These are phyloP conservation scores for Drosophila burlai DNA, from an alignment of 1,140 invertebrate genomes.

Conservation along the genomic window DNA sequence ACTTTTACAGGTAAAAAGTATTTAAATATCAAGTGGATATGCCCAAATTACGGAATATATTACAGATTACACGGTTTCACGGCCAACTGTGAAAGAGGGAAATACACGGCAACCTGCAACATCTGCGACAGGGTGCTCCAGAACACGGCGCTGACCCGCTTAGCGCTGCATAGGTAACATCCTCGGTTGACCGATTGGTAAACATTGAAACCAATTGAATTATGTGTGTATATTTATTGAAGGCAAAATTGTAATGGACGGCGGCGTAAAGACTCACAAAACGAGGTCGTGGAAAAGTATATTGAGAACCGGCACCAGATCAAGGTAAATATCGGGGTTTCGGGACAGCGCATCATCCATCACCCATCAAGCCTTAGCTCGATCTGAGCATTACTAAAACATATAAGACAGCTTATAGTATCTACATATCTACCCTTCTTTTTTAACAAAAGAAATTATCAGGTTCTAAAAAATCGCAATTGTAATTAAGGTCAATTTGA, in stretches of 20 bases:
- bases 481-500: no score
- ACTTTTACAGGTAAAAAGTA: constrained; percentile 37
- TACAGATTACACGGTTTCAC: constrained; percentile 34
- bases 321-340: constrained; percentile 11
- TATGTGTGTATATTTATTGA: neutral
- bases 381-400: no score
- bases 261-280: neutral
- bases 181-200: neutral
- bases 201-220: neutral
- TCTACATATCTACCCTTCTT: no score
- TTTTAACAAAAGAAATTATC: no score
- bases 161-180: constrained; percentile 46
- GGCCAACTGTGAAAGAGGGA: constrained; percentile 19
- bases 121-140: constrained; percentile 32
- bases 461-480: no score
- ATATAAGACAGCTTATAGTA: no score
- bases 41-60: neutral
- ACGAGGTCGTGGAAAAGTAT: no score
- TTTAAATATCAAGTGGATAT: neutral
- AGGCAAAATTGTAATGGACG: constrained; percentile 39
- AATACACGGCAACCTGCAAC: constrained; percentile 42
- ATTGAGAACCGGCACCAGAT: neutral
- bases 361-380: neutral
- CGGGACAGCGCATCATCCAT: neutral
- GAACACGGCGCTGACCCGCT: constrained; percentile 40